These are phyloP conservation scores for Sebastes minor DNA, from an alignment of 2,797 vertebrate species.

Conservation along the genomic window DNA sequence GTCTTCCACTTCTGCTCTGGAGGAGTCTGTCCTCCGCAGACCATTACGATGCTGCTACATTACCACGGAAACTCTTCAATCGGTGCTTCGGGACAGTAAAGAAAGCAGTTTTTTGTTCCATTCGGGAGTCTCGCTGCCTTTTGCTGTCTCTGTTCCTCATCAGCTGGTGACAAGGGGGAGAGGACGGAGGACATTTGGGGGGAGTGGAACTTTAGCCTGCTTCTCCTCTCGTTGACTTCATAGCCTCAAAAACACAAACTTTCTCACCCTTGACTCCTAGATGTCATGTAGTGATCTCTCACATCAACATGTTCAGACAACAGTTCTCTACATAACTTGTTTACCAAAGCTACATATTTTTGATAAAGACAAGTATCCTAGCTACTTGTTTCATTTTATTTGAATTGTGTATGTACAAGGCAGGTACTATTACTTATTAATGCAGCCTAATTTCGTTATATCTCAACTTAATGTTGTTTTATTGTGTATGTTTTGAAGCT, in stretches of 20 bases:
- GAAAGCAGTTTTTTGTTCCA: conserved; percentile 38
- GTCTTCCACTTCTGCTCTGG: conserved; percentile 81
- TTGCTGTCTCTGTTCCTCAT: conserved; percentile 66
- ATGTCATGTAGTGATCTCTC: conserved; percentile 68
- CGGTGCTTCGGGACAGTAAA: conserved; percentile 73
- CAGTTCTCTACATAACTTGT: conserved; percentile 81
- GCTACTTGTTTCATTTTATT: conserved; percentile 86
- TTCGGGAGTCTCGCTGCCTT: conserved; percentile 56
- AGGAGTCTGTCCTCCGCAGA: conserved; percentile 72
- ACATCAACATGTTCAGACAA: conserved; percentile 73
- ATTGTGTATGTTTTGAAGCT: conserved; percentile 76
- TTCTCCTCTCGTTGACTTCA: conserved; percentile 60
- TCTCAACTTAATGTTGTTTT: conserved; percentile 77
- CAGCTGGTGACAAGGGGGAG: conserved; percentile 49
- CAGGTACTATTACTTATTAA: conserved; percentile 81
- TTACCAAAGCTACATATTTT: conserved; percentile 93
- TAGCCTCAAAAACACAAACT: conserved; percentile 63
- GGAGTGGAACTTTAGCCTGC: conserved; percentile 53
- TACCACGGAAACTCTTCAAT: conserved; percentile 78
- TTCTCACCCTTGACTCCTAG: conserved; percentile 61
- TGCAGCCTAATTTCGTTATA: conserved; percentile 78
- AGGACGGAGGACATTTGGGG: conserved; percentile 42
- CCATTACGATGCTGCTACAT: conserved; percentile 82
- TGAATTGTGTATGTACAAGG: conserved; percentile 78
- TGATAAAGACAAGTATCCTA: conserved; percentile 86